Base-by-base conservation (phyloP, 2,888 invertebrate species). In the Horisme vitalbata region DNA sequence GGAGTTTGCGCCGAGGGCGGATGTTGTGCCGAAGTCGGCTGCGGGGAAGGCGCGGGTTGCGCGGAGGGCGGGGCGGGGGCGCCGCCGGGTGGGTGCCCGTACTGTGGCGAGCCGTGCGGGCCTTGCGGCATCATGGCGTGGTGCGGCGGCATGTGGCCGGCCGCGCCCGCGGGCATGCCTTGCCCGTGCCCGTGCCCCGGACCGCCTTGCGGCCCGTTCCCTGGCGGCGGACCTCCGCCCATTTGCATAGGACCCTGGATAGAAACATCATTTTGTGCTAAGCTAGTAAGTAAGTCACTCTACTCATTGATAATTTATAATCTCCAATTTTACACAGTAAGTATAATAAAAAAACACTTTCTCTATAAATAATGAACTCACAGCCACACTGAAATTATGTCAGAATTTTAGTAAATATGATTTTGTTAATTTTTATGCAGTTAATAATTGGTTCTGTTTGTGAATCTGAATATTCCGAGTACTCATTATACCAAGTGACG, bases 121-220 rank as follows among this genome's bases (percentile, higher is more conserved):
- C 75, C 77, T 41, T 71, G 73, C 12, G 67, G 66, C 80, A 83
- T 81, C 83, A 86, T 82, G 23, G 68, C 71, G 52, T 86, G 87
- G 51, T 84, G 86, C 9, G 82, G 73, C 14, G 81, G 79, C 72
- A 84, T 64, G 46, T 83, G 80, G 0, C 75, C 72, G 15, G 30
- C 23, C 10, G 71, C 78, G 0, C 75, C 72, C 11, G 32, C 6
- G n/a, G 70, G 66, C 71, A 78, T 69, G 11, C 77, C 81, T 48
- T 79, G 80, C 5, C 67, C 81, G 52, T 87, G 86, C 10, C 90
- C 90, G 75, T 91, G 80, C 8, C 84, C 73, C n/a, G 77, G 75
- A 5, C 53, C 81, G 75, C 13, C 81, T 8, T 71, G 71, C 1
- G 82, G 79, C 0, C 85, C 86, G 45, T 84, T 86, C 8, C 87